A percentile compares a stretch with the other conserved stretches of the same genome.
phyloP scores from a whole-genome alignment of 2,113 vertebrate species.

The Tenrec ecaudatus region DNA sequence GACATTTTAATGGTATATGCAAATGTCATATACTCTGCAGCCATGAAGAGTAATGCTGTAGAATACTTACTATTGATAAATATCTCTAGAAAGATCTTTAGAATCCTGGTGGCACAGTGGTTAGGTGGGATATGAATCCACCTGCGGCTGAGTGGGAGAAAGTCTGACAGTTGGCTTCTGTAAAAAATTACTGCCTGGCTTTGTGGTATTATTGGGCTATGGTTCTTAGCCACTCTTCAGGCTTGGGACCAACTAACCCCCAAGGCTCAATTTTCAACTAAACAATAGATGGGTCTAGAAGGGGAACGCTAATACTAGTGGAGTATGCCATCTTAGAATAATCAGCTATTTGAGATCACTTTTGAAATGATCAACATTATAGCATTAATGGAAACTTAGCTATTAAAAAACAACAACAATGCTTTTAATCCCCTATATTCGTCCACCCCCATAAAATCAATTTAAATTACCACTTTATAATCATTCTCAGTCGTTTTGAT shows the following conservation, averaged over 20 bases:
- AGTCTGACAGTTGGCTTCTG: no score
- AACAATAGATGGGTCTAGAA: no score
- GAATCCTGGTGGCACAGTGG: no score
- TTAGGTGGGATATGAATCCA: no score
- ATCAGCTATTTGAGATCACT: not conserved
- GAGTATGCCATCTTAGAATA: no score
- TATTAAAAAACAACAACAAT: slow-evolving; percentile 23
- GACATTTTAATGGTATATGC: not conserved
- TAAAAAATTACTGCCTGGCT: no score
- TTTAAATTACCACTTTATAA: slow-evolving; percentile 22
- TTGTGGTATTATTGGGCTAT: no score
- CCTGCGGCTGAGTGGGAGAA: no score
- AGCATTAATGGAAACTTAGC: not conserved
- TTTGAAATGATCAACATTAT: not conserved
- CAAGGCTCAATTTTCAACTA: no score
- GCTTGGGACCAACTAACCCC: no score
- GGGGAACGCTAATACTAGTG: no score
- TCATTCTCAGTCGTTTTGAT: slow-evolving; percentile 9
- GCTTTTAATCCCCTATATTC: not conserved
- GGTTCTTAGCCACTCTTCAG: no score
- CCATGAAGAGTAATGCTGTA: not conserved
- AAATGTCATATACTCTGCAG: not conserved
- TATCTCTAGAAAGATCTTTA: not conserved
- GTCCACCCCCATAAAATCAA: not conserved
- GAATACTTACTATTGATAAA: slow-evolving; percentile 21